Conservation (phyloP, 37 sponge, comb jelly and placozoan genomes). For the Diacarnus erythraeanus region DNA sequence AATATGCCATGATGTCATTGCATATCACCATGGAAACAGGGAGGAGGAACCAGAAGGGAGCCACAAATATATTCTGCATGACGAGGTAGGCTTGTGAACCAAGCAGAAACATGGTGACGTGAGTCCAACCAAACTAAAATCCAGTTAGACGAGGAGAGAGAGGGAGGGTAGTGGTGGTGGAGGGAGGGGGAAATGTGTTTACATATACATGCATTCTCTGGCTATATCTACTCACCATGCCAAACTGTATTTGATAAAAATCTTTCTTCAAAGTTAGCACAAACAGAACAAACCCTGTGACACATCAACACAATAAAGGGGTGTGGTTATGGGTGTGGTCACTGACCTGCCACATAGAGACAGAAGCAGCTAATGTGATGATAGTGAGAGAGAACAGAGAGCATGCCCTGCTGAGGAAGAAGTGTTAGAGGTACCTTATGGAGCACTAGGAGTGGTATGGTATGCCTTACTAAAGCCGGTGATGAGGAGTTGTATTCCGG, state of each 20-base stretch:
- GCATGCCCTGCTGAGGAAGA: slow-evolving; percentile 37
- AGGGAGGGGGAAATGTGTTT: neutral
- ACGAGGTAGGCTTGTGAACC: slow-evolving; percentile 78
- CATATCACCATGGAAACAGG: slow-evolving; percentile 95
- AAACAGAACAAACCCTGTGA: slow-evolving; percentile 82
- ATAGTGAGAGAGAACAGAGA: slow-evolving; percentile 62
- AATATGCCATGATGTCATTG: slow-evolving; percentile 97
- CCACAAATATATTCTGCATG: slow-evolving; percentile 87
- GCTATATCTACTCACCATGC: slow-evolving; percentile 49
- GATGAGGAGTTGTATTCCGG: slow-evolving; percentile 39
- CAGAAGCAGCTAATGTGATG: slow-evolving; percentile 85
- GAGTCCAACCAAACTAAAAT: slow-evolving; percentile 92
- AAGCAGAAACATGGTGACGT: slow-evolving; percentile 86
- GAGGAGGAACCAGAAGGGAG: slow-evolving; percentile 89
- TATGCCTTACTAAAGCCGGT: too few species aligned
- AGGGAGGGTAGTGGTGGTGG: neutral
- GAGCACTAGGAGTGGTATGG: too few species aligned
- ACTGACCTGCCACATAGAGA: slow-evolving; percentile 75
- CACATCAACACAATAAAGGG: neutral
- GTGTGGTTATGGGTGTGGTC: slow-evolving; percentile 6
- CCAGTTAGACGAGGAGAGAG: neutral
- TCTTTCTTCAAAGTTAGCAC: slow-evolving; percentile 88
- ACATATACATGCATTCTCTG: neutral
- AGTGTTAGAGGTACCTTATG: neutral
- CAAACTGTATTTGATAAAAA: slow-evolving; percentile 81